phyloP scores from a whole-genome alignment of 2,113 vertebrate species.

The Oxygymnocypris stewartii region DNA sequence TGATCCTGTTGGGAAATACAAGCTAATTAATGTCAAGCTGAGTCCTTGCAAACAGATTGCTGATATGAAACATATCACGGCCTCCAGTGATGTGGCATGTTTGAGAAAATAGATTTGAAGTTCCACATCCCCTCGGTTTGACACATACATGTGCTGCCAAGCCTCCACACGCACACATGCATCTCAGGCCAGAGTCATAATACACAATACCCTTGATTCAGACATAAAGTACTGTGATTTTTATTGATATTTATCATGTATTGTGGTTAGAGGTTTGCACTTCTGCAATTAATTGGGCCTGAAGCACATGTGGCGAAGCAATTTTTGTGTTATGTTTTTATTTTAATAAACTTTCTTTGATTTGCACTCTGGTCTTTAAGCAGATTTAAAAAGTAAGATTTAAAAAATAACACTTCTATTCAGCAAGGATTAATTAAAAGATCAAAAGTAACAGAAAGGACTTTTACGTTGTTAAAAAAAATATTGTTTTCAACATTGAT shows the following conservation, averaged over 20 bases:
- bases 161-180: background rate
- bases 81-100: constrained; percentile 62
- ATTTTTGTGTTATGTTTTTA: background rate
- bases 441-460: background rate
- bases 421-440: background rate
- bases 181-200: background rate
- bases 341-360: background rate
- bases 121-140: constrained; percentile 28
- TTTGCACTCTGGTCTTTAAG: background rate
- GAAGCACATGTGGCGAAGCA: background rate
- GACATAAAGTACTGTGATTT: background rate
- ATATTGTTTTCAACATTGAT: background rate
- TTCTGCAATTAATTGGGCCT: background rate
- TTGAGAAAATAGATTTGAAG: constrained; percentile 60
- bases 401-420: background rate
- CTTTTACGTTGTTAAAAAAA: background rate
- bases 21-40: constrained; percentile 61
- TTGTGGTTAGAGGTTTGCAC: background rate
- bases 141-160: constrained; percentile 27
- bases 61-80: constrained; percentile 42
- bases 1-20: constrained; percentile 51
- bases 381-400: background rate
- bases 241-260: background rate
- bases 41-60: constrained; percentile 40
- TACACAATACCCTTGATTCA: background rate